Conservation (phyloP, 2,888 invertebrate species). For the Tetheella fluctuosa region DNA sequence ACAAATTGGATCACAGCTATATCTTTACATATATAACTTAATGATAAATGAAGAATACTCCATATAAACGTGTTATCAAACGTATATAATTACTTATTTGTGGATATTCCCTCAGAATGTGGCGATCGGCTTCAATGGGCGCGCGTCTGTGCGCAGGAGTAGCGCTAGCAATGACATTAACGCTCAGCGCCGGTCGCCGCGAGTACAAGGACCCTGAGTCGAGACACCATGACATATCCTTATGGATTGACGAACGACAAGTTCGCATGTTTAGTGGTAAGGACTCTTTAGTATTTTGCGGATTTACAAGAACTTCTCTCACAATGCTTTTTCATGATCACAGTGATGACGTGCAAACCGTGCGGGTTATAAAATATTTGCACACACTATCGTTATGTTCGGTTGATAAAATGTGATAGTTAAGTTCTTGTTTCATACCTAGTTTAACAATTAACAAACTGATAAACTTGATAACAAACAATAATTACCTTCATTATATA, state of each 20-base stretch:
- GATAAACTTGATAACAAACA: conserved; percentile 1
- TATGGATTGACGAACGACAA: conserved; percentile 96
- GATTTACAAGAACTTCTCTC: too few species aligned
- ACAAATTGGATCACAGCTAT: conserved; percentile 20
- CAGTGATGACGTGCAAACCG: too few species aligned
- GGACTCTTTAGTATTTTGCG: conserved; percentile 25
- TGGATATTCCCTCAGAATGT: conserved; percentile 54
- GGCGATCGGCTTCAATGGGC: conserved; percentile 66
- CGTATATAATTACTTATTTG: not conserved
- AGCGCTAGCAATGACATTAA: conserved; percentile 70
- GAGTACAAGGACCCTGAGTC: conserved; percentile 65
- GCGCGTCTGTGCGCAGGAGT: conserved; percentile 71
- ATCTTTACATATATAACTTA: too few species aligned
- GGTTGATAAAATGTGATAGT: not conserved
- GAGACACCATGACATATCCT: conserved; percentile 86
- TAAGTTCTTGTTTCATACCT: conserved; percentile 11
- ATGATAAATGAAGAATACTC: not conserved
- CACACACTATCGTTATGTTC: not conserved
- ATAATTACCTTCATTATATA: not conserved
- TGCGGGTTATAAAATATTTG: too few species aligned
- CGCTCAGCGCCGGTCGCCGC: conserved; percentile 69
- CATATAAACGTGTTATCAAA: not conserved
- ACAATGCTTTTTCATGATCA: not conserved
- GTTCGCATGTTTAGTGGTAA: conserved; percentile 95
- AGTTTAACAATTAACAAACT: not conserved